A percentile compares a stretch with the other conserved stretches of the same genome.
phyloP scores from a whole-genome alignment of 2,113 vertebrate species.

The Lycocorax pyrrhopterus region DNA sequence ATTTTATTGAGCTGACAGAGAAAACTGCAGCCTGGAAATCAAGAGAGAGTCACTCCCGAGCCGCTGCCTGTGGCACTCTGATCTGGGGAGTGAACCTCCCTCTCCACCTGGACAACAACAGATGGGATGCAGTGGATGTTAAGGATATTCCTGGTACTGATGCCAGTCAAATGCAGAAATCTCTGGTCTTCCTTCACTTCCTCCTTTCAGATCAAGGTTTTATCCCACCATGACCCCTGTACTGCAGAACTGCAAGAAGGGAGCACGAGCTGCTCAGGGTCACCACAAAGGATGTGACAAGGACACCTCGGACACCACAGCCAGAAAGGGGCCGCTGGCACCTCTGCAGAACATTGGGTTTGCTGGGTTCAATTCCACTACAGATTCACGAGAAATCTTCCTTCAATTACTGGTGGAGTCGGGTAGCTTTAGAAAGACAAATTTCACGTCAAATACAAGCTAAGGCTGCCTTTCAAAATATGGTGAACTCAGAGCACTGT shows the following conservation, averaged over 20 bases:
- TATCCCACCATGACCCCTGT: background rate
- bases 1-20: background rate
- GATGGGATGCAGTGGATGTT: background rate
- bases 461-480: background rate
- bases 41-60: background rate
- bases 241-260: background rate
- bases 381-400: background rate
- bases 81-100: background rate
- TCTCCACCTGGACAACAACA: background rate
- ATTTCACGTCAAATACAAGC: background rate
- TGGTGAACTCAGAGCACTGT: background rate
- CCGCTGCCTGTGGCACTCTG: background rate
- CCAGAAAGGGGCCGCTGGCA: background rate
- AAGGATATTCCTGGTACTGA: background rate
- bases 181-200: background rate
- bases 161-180: background rate
- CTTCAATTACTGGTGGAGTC: background rate
- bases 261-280: background rate
- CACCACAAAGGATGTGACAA: background rate
- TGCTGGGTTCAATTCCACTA: background rate
- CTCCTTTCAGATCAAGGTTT: background rate
- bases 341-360: background rate
- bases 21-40: background rate
- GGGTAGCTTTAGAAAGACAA: background rate
- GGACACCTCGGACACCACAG: background rate